Percentiles rank a stretch among this genome's conserved stretches.
These are phyloP conservation scores for Troilus luridus DNA, from an alignment of 2,888 invertebrate species.

Conservation along the genomic window DNA sequence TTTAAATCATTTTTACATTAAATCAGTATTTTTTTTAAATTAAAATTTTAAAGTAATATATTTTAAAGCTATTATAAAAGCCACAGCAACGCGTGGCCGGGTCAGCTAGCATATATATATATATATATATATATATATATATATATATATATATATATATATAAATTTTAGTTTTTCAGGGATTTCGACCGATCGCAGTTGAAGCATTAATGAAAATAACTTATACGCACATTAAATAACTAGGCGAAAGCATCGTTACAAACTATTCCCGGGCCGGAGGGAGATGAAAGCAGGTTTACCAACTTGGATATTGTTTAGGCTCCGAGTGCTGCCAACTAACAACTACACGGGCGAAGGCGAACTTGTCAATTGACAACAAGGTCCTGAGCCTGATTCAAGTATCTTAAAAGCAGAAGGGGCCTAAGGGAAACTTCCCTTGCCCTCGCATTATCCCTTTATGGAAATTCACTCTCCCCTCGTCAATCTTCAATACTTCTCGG, in stretches of 20 bases:
- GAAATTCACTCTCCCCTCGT: not conserved
- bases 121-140: too few relatives aligned
- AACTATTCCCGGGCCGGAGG: not conserved
- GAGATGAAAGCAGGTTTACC: not conserved
- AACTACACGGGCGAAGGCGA: not conserved
- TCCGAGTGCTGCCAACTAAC: not conserved
- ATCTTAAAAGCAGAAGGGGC: slow-evolving; percentile 3
- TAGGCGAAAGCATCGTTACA: not conserved
- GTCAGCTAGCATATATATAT: too few relatives aligned
- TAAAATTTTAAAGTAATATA: too few relatives aligned
- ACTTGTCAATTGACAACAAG: slow-evolving; percentile 42
- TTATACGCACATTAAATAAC: not conserved
- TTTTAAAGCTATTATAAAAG: too few relatives aligned
- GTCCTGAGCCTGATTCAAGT: slow-evolving; percentile 4
- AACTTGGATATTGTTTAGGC: not conserved
- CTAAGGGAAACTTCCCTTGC: slow-evolving; percentile 8
- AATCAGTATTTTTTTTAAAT: too few relatives aligned
- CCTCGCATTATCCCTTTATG: slow-evolving; percentile 38
- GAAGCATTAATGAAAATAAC: not conserved
- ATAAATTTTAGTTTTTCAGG: not conserved
- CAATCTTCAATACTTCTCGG: not conserved
- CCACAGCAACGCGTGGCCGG: too few relatives aligned
- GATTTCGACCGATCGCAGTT: not conserved
- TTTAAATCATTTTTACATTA: too few relatives aligned
- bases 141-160: too few relatives aligned